Evolutionary conservation across 2,797 vertebrate genomes (phyloP), one percentile per base, ranked within the genome.

Genomic region (Oreonectes daqikongensis): DNA sequence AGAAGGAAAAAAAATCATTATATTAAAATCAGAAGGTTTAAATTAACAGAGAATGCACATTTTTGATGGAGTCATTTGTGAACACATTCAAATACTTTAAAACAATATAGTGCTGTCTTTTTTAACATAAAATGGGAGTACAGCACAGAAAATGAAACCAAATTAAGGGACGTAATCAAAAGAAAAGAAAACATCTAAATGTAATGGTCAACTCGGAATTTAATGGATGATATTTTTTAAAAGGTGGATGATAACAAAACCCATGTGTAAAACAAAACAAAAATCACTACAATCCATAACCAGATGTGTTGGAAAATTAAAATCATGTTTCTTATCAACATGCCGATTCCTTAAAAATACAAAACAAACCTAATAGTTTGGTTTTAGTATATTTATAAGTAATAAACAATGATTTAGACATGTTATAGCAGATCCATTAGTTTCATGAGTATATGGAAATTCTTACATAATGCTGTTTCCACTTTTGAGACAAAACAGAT

Each of bases 71-170:
- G 9, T 67, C 18, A 46, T 53, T 66, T 14, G 63, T 20, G 4
- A 66, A 75, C 14, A 10, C n/a, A 18, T 2, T 42, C 26, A 55
- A 74, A 72, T 38, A 24, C 14, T 38, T n/a, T 4, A 35, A 55
- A 60, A 64, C 38, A 4, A 32, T 38, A 40, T 57, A 42, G 42
- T 24, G 67, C 40, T 24, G 73, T 59, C 53, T 75, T 52, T 71
- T 30, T 22, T 28, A 12, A 15, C 30, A 48, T 64, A 55, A 30
- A 61, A 60, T 52, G n/a, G 38, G 64, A 44, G 72, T 20, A 18
- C 78, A 79, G 75, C 82, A 70, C 77, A 79, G 69, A 48, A 10
- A 18, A 60, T n/a, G 14, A 60, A 35, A 61, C 17, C 4, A 50
- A 65, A 44, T 12, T n/a, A 40, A 17, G n/a, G 35, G 9, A 32